These are phyloP conservation scores for Perizoma affinitatum DNA, from an alignment of 2,888 invertebrate species.

Conservation along the genomic window DNA sequence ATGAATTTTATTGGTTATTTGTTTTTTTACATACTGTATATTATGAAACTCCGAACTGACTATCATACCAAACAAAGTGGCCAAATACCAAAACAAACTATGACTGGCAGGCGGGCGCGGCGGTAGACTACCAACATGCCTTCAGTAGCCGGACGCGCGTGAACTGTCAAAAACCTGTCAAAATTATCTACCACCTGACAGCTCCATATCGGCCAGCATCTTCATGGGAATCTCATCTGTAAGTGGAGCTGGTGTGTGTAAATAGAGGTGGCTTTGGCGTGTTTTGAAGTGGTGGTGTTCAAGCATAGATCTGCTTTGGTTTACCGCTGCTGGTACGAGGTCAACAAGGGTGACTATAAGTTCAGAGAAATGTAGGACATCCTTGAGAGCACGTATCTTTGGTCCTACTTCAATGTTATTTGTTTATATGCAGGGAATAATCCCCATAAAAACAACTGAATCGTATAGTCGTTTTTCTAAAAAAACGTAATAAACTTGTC, in stretches of 20 bases:
- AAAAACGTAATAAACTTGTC: too few species aligned
- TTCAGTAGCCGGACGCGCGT: conserved; percentile 69
- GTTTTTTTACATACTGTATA: neutral
- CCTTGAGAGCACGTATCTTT: neutral
- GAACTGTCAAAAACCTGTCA: conserved; percentile 68
- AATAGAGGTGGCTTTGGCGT: conserved; percentile 39
- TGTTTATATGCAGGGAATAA: too few species aligned
- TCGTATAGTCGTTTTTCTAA: too few species aligned
- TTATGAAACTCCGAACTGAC: conserved; percentile 23
- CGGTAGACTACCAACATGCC: conserved; percentile 27
- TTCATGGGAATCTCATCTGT: conserved; percentile 35
- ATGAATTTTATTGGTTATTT: too few species aligned
- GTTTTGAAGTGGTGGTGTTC: conserved; percentile 54
- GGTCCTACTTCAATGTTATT: too few species aligned
- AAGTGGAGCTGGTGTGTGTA: conserved; percentile 24
- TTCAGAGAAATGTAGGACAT: conserved; percentile 11
- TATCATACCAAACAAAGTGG: conserved; percentile 43
- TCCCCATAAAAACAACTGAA: too few species aligned
- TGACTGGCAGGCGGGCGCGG: conserved; percentile 53
- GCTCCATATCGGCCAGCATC: conserved; percentile 34
- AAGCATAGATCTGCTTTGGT: conserved; percentile 54
- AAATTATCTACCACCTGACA: conserved; percentile 58
- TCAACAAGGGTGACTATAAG: conserved; percentile 45
- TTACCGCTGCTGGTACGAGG: conserved; percentile 65
- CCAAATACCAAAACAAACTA: conserved; percentile 50